phyloP scores from a whole-genome alignment of 2,113 vertebrate genomes.

The Pseudopodoces humilis region DNA sequence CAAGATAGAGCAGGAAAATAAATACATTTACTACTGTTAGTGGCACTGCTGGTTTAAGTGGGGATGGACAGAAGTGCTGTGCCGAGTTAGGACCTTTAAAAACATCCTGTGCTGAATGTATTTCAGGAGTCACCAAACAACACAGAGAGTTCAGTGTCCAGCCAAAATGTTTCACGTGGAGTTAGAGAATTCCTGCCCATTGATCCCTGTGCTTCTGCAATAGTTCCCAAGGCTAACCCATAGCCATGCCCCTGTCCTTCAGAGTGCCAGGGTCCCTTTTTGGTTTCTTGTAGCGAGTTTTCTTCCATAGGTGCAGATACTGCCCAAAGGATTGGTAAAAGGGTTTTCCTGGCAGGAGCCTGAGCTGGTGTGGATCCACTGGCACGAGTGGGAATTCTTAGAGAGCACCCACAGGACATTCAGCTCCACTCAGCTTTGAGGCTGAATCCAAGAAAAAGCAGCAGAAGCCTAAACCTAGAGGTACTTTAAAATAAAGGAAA shows the following conservation, averaged over 20 bases:
- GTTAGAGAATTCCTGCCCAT: background rate
- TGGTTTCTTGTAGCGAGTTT: background rate
- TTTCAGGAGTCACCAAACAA: background rate
- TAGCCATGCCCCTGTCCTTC: background rate
- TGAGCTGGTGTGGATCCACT: background rate
- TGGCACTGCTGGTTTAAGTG: background rate
- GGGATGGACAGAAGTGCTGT: background rate
- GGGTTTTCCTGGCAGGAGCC: background rate
- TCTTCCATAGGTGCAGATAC: background rate
- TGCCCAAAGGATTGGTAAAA: background rate
- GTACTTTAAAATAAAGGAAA: background rate
- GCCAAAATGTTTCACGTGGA: background rate
- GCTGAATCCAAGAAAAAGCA: background rate
- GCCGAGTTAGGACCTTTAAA: background rate
- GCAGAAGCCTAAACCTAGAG: background rate
- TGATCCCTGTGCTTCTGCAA: background rate
- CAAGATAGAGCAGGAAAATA: background rate
- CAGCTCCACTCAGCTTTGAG: background rate
- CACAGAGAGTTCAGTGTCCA: background rate
- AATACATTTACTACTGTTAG: background rate
- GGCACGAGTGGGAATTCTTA: accelerated
- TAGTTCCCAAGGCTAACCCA: background rate
- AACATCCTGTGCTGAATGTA: background rate
- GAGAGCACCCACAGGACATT: background rate
- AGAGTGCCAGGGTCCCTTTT: background rate